Conservation (phyloP, 2,113 vertebrate genomes). For the Todiramphus chloris region DNA sequence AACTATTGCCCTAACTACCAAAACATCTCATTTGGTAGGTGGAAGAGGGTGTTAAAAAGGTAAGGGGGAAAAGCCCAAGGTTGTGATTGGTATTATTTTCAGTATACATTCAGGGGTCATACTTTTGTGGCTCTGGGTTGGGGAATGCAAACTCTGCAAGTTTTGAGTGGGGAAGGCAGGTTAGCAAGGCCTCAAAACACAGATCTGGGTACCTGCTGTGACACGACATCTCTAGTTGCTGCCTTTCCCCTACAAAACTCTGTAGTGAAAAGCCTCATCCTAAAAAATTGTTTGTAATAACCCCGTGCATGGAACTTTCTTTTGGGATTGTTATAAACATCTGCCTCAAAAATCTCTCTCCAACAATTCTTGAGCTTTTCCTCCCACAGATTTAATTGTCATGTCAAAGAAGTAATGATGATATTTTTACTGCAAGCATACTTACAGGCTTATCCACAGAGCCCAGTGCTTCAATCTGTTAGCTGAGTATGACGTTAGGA, state of each 20-base stretch:
- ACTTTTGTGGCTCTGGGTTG: background rate
- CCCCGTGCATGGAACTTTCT: background rate
- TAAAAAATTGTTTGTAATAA: background rate
- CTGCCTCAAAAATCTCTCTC: background rate
- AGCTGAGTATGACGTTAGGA: background rate
- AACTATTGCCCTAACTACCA: background rate
- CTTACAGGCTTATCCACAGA: background rate
- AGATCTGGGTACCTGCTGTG: background rate
- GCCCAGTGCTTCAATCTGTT: background rate
- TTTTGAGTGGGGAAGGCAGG: background rate
- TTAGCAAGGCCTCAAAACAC: background rate
- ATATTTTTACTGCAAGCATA: background rate
- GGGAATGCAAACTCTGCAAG: background rate
- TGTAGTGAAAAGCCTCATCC: background rate
- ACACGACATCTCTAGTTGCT: background rate
- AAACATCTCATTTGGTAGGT: background rate
- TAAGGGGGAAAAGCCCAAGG: background rate
- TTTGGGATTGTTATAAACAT: background rate
- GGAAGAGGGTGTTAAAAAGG: background rate
- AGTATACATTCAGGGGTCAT: background rate
- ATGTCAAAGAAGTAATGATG: background rate
- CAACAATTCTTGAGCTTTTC: background rate
- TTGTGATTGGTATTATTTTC: background rate
- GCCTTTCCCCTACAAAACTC: background rate
- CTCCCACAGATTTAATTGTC: background rate